Base-by-base conservation (phyloP, 2,797 vertebrate species). In the Urosaurus nigricauda region DNA sequence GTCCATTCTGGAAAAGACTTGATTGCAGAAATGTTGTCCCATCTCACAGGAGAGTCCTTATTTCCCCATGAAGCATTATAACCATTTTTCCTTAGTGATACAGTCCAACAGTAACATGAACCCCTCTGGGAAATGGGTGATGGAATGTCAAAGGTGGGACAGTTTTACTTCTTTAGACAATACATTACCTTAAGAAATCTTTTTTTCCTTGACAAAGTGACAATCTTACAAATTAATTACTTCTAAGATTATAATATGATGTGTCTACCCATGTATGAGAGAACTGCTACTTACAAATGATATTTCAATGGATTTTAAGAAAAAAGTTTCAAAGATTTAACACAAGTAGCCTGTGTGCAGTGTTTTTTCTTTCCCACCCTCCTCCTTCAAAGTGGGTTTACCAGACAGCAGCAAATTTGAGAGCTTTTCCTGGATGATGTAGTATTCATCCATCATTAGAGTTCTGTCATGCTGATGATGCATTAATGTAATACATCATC, bases 401-500 rank as follows among this genome's bases (percentile, higher is more conserved):
- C 81, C 75, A 94, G 92, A 84, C 65, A 92, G 51, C 26, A 56
- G 85, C 89, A 82, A 92, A 93, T 93, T 93, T 96, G 94, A 94
- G 77, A 90, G 92, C 92, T 95, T 96, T 95, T 91, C 95, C 92
- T 95, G 43, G 84, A 94, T 96, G 95, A 96, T 89, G 8, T 96
- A 95, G 96, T 94, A 91, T 79, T 95, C 91, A 96, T 96, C 91
- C 84, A 93, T 96, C 96, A 96, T 85, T 92, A 95, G 79, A 93
- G 60, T 84, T 7, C 92, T 73, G 79, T 94, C 93, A 94, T 58
- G 84, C 26, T 53, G 47, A 88, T 96, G 95, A 97, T 96, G 84
- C 93, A 96, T 96, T 94, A 94, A 92, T 92, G 90, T 92, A 95
- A 95, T 97, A 94, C 92, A 95, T 97, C 95, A 96, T 94, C 92